A percentile compares a stretch with the other conserved stretches of the same genome.
Conservation (phyloP, 2,888 invertebrate species). For the Laspeyria flexula region DNA sequence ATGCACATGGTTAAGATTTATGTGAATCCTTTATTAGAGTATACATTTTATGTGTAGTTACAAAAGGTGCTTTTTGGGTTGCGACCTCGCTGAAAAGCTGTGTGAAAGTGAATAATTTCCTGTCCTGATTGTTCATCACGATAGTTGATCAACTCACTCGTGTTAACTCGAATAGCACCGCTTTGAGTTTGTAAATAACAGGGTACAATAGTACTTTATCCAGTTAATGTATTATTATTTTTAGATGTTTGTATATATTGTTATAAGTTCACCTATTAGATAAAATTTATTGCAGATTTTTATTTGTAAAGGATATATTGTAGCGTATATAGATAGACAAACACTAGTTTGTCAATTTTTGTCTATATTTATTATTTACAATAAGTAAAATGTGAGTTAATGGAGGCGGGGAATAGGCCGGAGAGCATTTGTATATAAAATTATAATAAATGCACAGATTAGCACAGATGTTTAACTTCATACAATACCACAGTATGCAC, state of each 20-base stretch:
- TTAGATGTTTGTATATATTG: slow-evolving; percentile 74
- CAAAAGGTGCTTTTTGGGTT: slow-evolving; percentile 27
- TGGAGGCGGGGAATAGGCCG: slow-evolving; percentile 24
- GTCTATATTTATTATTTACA: slow-evolving; percentile 43
- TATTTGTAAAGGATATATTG: slow-evolving; percentile 46
- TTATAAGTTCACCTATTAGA: slow-evolving; percentile 56
- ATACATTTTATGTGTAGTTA: slow-evolving; percentile 36
- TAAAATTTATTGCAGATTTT: slow-evolving; percentile 64
- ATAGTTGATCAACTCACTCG: slow-evolving; percentile 12
- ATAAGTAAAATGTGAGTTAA: slow-evolving; percentile 31
- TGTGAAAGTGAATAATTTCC: slow-evolving; percentile 10
- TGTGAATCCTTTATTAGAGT: slow-evolving; percentile 38
- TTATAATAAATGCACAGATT: slow-evolving; percentile 2
- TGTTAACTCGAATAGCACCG: slow-evolving; percentile 19
- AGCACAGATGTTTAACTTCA: background rate
- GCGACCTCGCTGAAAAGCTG: slow-evolving; percentile 14
- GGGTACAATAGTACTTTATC: slow-evolving; percentile 63
- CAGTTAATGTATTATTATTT: slow-evolving; percentile 65
- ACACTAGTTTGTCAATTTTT: slow-evolving; percentile 41
- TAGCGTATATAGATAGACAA: slow-evolving; percentile 41
- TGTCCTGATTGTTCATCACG: slow-evolving; percentile 11
- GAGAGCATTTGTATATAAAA: slow-evolving; percentile 24
- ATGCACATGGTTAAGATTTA: slow-evolving; percentile 50
- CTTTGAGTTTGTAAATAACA: slow-evolving; percentile 58
- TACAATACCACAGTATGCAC: too few relatives aligned